Conservation (phyloP, 2,113 vertebrate genomes). For the Rattus rattus region DNA sequence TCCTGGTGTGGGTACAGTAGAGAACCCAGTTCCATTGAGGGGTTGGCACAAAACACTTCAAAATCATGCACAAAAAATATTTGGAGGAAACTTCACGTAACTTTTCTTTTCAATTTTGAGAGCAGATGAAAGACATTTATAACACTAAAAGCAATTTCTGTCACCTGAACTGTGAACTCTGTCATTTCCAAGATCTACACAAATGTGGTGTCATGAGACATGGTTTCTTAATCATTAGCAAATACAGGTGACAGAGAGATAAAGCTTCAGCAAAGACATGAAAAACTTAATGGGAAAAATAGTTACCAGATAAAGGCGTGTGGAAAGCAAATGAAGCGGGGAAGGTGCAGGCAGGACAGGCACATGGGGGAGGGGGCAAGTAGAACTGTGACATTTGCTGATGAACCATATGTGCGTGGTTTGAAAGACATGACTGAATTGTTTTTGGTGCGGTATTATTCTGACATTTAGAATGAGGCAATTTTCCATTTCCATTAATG, state of each 20-base stretch:
- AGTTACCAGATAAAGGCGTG: constrained; percentile 82
- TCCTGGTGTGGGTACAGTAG: background rate
- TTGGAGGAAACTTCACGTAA: constrained; percentile 57
- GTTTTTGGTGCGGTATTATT: constrained; percentile 92
- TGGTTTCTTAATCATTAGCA: constrained; percentile 3
- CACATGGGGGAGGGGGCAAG: constrained; percentile 74
- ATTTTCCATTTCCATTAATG: constrained; percentile 92
- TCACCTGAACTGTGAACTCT: constrained; percentile 70
- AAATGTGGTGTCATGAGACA: constrained; percentile 18
- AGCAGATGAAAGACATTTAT: constrained; percentile 71
- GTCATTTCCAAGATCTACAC: constrained; percentile 55
- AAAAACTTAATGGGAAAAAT: constrained; percentile 84
- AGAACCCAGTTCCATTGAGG: constrained; percentile 10
- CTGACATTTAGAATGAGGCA: constrained; percentile 93
- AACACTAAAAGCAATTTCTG: constrained; percentile 45
- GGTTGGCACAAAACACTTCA: constrained; percentile 46
- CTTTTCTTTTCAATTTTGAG: constrained; percentile 52
- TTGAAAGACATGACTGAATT: constrained; percentile 93
- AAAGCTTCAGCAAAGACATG: constrained; percentile 45
- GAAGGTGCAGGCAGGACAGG: constrained; percentile 71
- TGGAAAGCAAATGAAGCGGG: constrained; percentile 71
- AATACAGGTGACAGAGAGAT: constrained; percentile 55
- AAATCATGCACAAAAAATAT: constrained; percentile 66
- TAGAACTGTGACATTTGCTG: constrained; percentile 91
- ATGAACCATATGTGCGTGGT: constrained; percentile 92